Conservation (phyloP, 2,797 vertebrate species). For the Anas georgica region DNA sequence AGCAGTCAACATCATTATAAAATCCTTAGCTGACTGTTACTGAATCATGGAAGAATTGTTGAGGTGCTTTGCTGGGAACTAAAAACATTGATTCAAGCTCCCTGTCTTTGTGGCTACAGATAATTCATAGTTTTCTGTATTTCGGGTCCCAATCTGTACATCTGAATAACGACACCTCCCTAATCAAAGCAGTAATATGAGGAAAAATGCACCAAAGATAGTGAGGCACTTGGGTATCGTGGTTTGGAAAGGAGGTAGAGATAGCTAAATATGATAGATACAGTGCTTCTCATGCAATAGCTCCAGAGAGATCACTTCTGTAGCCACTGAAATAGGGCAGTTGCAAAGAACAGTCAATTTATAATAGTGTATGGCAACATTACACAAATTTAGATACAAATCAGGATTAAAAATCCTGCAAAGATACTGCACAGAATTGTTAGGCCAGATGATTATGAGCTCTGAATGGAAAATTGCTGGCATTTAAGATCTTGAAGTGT, state of each 20-base stretch:
- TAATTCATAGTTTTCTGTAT: neutral
- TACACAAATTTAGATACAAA: neutral
- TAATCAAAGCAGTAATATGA: neutral
- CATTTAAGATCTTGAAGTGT: neutral
- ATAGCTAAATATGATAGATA: neutral
- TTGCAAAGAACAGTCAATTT: neutral
- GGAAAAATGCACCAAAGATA: neutral
- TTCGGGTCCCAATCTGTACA: neutral
- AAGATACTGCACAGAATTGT: neutral
- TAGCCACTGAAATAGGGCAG: neutral
- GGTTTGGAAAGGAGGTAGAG: neutral
- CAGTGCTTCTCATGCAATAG: neutral
- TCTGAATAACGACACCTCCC: neutral
- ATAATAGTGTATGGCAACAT: neutral
- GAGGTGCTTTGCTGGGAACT: neutral
- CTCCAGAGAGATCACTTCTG: neutral
- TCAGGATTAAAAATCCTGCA: neutral
- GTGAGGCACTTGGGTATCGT: neutral
- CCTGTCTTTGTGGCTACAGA: neutral
- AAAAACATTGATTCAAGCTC: neutral
- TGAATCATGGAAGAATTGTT: neutral
- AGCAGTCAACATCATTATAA: neutral
- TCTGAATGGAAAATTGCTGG: neutral
- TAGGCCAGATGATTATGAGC: neutral
- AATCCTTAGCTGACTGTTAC: neutral